A percentile compares a stretch with the other conserved stretches of the same genome.
These are phyloP conservation scores for Microctonus aethiopoides DNA, from an alignment of 2,888 invertebrate species.

Conservation along the genomic window DNA sequence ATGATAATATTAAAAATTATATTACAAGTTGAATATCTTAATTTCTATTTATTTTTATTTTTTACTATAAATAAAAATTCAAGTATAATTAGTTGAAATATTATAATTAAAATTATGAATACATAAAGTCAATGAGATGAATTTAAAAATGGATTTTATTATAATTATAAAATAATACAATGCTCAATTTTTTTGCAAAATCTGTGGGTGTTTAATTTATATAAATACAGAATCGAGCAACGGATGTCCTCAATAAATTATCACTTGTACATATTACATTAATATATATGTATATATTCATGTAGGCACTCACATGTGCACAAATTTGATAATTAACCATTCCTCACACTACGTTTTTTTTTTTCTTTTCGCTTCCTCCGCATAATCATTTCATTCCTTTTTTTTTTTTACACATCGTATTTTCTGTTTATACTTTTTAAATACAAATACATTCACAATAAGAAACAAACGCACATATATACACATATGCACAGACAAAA, in stretches of 20 bases:
- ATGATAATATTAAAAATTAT: no score
- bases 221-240: conserved; percentile 11
- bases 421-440: neutral
- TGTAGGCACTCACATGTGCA: neutral
- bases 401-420: neutral
- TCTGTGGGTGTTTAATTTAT: conserved; percentile 18
- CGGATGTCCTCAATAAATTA: conserved; percentile 15
- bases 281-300: no score
- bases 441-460: no score
- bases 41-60: no score
- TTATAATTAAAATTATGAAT: no score
- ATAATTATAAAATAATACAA: no score
- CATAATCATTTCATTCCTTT: neutral
- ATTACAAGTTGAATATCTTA: no score
- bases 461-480: neutral
- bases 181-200: neutral
- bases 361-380: neutral
- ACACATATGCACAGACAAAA: no score
- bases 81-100: no score
- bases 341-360: neutral
- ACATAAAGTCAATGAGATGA: no score
- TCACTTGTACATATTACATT: neutral
- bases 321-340: neutral
- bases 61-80: no score
- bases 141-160: no score